Percentiles rank a stretch among this genome's conserved stretches.
Conservation (phyloP, 30 jellyfish, hydroid and myxozoan species). For the Morbakka virulenta region DNA sequence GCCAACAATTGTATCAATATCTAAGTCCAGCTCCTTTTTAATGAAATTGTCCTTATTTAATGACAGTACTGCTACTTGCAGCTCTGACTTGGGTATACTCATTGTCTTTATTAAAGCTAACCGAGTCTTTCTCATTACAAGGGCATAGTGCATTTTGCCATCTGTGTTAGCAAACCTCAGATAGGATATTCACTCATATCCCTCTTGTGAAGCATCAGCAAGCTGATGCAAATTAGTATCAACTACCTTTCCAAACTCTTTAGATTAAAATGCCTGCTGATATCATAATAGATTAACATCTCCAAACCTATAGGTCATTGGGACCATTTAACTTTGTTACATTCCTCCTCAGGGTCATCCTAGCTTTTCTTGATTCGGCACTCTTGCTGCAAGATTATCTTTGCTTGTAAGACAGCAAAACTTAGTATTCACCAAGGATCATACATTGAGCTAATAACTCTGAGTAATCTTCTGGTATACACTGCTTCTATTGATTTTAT, state of each 20-base stretch:
- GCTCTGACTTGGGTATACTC: constrained; percentile 51
- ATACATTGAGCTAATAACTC: too few species aligned
- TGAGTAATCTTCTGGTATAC: too few species aligned
- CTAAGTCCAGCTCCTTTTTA: constrained; percentile 12
- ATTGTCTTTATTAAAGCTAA: constrained; percentile 17
- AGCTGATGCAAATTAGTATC: constrained; percentile 5
- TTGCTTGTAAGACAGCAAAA: too few species aligned
- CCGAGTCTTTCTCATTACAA: constrained; percentile 45
- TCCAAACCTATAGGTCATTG: too few species aligned
- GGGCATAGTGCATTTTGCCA: constrained; percentile 29
- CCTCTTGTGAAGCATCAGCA: constrained; percentile 26
- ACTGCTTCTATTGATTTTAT: too few species aligned
- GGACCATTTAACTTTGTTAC: too few species aligned
- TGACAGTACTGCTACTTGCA: constrained; percentile 21
- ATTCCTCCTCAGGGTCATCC: too few species aligned
- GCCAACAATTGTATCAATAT: not conserved
- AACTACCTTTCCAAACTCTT: not conserved
- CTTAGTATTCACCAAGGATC: constrained; percentile 1
- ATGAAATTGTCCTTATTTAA: constrained; percentile 3
- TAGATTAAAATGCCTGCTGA: not conserved
- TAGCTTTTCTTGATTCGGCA: too few species aligned
- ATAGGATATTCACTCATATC: constrained; percentile 18
- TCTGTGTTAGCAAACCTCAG: not conserved
- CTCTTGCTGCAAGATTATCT: too few species aligned
- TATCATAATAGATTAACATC: too few species aligned